phyloP scores from a whole-genome alignment of 2,113 vertebrate species.

The Crotalus tigris region DNA sequence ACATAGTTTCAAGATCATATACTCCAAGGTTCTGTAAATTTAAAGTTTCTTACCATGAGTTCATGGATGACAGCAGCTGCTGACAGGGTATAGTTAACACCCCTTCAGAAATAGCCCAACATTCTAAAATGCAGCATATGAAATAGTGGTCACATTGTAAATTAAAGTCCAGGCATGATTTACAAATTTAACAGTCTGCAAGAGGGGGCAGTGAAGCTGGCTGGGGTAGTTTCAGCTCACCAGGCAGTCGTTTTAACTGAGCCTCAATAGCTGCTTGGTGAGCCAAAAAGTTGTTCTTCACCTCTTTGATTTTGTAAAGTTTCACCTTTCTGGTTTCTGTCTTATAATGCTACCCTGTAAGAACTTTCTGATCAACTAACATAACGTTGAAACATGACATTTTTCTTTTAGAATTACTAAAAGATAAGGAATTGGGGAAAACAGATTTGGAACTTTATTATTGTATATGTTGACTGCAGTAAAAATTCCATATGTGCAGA shows the following conservation, averaged over 20 bases:
- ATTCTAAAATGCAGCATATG: not conserved
- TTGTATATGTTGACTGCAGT: not conserved
- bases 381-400: not conserved
- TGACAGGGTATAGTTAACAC: not conserved
- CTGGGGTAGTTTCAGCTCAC: not conserved
- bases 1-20: not conserved
- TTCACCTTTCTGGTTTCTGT: not conserved
- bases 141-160: not conserved
- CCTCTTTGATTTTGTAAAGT: not conserved
- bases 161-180: not conserved
- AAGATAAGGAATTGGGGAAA: not conserved
- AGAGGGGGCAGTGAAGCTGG: not conserved
- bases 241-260: not conserved
- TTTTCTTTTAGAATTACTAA: not conserved
- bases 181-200: not conserved
- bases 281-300: not conserved
- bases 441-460: not conserved
- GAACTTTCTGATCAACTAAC: not conserved
- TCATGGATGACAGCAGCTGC: not conserved
- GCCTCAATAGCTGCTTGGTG: not conserved
- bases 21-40: not conserved
- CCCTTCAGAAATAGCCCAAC: not conserved
- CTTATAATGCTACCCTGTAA: not conserved
- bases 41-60: not conserved
- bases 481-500: not conserved